These are phyloP conservation scores for Holacanthella duospinosa DNA, from an alignment of 2,888 invertebrate genomes.

Conservation along the genomic window DNA sequence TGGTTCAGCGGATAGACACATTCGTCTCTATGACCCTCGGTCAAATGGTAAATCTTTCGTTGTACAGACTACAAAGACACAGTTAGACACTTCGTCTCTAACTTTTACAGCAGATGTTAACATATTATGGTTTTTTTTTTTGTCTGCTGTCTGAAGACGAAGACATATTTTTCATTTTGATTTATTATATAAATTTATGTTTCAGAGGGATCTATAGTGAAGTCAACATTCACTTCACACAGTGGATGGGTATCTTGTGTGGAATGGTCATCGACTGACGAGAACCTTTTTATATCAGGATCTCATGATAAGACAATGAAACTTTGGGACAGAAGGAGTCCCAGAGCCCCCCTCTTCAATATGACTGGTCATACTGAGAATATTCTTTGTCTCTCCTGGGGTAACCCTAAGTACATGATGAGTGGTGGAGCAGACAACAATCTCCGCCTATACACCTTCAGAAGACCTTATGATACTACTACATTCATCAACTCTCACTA, in stretches of 20 bases:
- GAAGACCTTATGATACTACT: too few relatives aligned
- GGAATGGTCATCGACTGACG: constrained; percentile 71
- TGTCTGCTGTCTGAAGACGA: background rate
- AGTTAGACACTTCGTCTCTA: background rate
- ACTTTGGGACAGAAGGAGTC: constrained; percentile 89
- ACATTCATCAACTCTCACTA: too few relatives aligned
- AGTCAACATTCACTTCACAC: constrained; percentile 77
- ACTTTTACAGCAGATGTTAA: background rate
- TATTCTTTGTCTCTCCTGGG: constrained; percentile 88
- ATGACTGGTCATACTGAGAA: constrained; percentile 88
- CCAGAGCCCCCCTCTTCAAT: constrained; percentile 83
- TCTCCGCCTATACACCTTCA: constrained; percentile 72
- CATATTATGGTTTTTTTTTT: background rate
- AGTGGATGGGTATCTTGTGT: constrained; percentile 85
- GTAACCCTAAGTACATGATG: constrained; percentile 68
- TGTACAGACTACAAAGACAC: background rate
- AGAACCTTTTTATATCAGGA: constrained; percentile 80
- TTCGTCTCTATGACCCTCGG: constrained; percentile 84
- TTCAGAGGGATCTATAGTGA: constrained; percentile 74
- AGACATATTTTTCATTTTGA: background rate
- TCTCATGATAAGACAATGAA: constrained; percentile 84
- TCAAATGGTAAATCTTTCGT: constrained; percentile 64
- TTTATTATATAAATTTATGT: constrained; percentile 31
- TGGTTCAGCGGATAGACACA: constrained; percentile 80
- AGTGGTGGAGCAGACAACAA: constrained; percentile 91